phyloP scores from a whole-genome alignment of 2,797 vertebrate species.

The Myripristis murdjan region DNA sequence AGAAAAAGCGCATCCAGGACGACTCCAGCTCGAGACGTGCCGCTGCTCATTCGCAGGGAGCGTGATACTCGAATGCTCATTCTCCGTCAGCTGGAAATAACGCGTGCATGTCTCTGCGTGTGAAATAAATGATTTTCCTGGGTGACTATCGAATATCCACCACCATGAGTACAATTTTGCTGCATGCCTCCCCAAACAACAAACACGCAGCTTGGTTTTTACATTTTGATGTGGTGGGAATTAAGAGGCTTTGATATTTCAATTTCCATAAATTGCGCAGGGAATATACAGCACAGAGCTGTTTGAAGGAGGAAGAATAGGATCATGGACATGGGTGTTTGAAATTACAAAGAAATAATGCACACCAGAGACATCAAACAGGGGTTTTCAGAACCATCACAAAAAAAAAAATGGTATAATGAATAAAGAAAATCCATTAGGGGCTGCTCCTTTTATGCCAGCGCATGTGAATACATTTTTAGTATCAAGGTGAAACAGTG shows the following conservation, averaged over 20 bases:
- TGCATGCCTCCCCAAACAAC: constrained; percentile 53
- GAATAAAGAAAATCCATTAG: constrained; percentile 46
- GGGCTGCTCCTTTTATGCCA: constrained; percentile 15
- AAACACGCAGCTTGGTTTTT: constrained; percentile 50
- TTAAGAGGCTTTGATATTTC: constrained; percentile 78
- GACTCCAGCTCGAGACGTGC: constrained; percentile 12
- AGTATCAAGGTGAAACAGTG: constrained; percentile 31
- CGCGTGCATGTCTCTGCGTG: constrained; percentile 4
- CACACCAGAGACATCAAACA: constrained; percentile 58
- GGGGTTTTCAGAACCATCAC: constrained; percentile 46
- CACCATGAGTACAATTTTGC: constrained; percentile 24
- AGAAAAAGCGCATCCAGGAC: constrained; percentile 38
- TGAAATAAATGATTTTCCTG: constrained; percentile 31
- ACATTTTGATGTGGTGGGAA: constrained; percentile 65
- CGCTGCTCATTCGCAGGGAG: constrained; percentile 8
- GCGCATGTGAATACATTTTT: constrained; percentile 35
- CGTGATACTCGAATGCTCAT: constrained; percentile 16
- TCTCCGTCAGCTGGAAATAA: constrained; percentile 30
- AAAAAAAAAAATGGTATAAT: constrained; percentile 49
- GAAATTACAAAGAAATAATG: constrained; percentile 63
- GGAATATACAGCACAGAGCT: constrained; percentile 62
- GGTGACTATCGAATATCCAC: constrained; percentile 19
- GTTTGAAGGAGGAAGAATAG: constrained; percentile 72
- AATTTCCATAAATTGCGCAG: constrained; percentile 77
- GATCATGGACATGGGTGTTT: constrained; percentile 56